These are phyloP conservation scores for Margarornis squamiger DNA, from an alignment of 2,797 vertebrate genomes.

Conservation along the genomic window DNA sequence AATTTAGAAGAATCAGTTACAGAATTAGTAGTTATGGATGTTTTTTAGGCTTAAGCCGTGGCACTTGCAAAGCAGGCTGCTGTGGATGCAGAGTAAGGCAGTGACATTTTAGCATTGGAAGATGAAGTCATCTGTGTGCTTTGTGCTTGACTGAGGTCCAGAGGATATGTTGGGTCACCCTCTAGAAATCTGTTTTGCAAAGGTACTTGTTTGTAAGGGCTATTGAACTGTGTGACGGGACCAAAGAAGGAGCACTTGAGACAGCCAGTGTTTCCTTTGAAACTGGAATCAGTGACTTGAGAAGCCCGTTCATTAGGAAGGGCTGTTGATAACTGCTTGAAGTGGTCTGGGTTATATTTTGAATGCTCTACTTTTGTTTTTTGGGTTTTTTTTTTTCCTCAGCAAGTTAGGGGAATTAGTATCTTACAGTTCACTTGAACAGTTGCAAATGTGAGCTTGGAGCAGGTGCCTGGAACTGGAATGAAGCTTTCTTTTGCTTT, in stretches of 20 bases:
- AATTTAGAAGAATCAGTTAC: neutral
- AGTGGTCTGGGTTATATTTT: slow-evolving; percentile 41
- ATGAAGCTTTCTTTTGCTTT: neutral
- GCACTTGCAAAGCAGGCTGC: neutral
- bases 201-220: slow-evolving; percentile 1
- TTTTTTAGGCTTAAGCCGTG: neutral
- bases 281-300: slow-evolving; percentile 23
- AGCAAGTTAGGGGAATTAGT: neutral
- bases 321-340: slow-evolving; percentile 6
- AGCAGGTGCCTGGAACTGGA: neutral
- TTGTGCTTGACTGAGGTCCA: neutral
- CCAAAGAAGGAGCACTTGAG: slow-evolving; percentile 30
- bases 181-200: slow-evolving; percentile 23
- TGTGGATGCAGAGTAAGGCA: neutral
- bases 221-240: neutral
- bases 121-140: neutral
- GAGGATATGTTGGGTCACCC: slow-evolving; percentile 18
- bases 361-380: neutral
- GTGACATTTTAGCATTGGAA: neutral
- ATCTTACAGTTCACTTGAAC: neutral
- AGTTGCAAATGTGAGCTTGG: neutral
- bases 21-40: neutral
- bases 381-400: neutral
- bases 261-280: slow-evolving; percentile 41
- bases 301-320: slow-evolving; percentile 20